A percentile compares a stretch with the other conserved stretches of the same genome.
These are phyloP conservation scores for Silurus glanis DNA, from an alignment of 2,113 vertebrate genomes.

Conservation along the genomic window DNA sequence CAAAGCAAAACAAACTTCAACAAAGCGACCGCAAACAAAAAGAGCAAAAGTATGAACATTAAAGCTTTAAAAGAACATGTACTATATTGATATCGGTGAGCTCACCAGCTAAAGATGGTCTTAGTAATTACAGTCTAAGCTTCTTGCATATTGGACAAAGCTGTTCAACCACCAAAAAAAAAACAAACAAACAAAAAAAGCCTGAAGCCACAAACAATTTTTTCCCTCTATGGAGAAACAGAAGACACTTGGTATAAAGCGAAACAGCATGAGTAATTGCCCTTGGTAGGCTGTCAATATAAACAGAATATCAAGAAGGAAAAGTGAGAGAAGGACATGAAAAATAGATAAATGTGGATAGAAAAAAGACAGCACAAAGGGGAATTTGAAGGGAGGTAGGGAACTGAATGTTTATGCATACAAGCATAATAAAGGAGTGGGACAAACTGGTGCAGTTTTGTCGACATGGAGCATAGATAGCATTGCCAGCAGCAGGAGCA, in stretches of 20 bases:
- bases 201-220: background rate
- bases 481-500: conserved; percentile 61
- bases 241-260: background rate
- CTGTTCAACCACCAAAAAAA: background rate
- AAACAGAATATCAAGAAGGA: conserved; percentile 14
- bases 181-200: background rate
- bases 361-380: conserved; percentile 31
- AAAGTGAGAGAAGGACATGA: conserved; percentile 4
- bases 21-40: background rate
- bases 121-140: background rate
- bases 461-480: conserved; percentile 55
- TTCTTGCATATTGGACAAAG: conserved; percentile 1
- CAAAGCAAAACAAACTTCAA: conserved; percentile 25
- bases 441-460: conserved; percentile 49
- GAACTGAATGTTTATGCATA: background rate
- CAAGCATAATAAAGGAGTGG: conserved; percentile 45
- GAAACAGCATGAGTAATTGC: background rate
- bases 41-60: background rate
- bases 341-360: conserved; percentile 15
- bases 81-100: background rate
- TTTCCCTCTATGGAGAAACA: background rate
- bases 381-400: background rate
- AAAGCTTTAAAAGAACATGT: background rate
- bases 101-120: background rate
- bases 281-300: background rate